These are phyloP conservation scores for Egretta garzetta DNA, from an alignment of 2,113 vertebrate genomes.

Conservation along the genomic window DNA sequence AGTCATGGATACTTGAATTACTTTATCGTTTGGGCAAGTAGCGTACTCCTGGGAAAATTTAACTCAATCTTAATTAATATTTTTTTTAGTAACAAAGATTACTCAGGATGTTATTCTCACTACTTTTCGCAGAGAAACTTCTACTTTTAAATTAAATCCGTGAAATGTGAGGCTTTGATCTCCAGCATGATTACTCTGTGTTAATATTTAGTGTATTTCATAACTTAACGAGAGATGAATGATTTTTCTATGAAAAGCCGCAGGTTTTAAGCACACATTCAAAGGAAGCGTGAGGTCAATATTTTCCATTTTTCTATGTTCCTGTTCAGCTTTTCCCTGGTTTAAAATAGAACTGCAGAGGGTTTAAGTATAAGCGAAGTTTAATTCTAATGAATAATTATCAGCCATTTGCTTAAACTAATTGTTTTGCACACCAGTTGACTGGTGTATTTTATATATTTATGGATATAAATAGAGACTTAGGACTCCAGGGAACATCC, in stretches of 20 bases:
- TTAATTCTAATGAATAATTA: not conserved
- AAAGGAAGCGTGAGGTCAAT: not conserved
- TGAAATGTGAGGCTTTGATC: not conserved
- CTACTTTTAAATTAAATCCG: not conserved
- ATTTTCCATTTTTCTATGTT: not conserved
- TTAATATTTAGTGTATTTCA: not conserved
- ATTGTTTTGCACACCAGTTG: not conserved
- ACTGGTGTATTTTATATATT: not conserved
- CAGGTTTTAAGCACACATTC: not conserved
- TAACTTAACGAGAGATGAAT: not conserved
- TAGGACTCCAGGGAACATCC: not conserved
- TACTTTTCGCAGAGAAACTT: not conserved
- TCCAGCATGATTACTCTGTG: not conserved
- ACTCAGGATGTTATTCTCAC: not conserved
- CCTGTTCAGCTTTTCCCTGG: not conserved
- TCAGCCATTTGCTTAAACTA: not conserved
- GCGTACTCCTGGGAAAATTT: not conserved
- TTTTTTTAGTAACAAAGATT: not conserved
- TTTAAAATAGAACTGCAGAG: not conserved
- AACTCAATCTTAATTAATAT: not conserved
- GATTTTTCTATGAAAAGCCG: not conserved
- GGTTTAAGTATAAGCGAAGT: not conserved
- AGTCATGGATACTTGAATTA: not conserved
- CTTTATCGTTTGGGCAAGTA: not conserved
- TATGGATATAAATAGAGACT: not conserved